phyloP scores from a whole-genome alignment of 1,140 invertebrate genomes.

The Halesus radiatus region DNA sequence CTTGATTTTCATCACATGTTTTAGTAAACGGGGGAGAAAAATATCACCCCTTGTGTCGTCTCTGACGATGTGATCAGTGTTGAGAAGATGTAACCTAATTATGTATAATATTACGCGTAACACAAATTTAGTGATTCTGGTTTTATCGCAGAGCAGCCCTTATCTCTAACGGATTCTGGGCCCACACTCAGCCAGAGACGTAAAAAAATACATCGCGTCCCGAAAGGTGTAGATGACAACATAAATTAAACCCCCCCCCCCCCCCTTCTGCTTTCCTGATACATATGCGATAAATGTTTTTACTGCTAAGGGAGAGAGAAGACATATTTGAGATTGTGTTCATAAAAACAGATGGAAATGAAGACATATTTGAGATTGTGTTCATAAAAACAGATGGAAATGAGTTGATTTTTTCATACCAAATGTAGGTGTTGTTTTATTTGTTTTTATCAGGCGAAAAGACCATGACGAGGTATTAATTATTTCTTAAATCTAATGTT shows the following conservation, averaged over 20 bases:
- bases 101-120: background rate
- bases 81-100: slow-evolving; percentile 4
- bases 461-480: no score
- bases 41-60: no score
- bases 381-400: no score
- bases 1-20: no score
- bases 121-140: background rate
- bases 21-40: no score
- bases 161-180: slow-evolving; percentile 16
- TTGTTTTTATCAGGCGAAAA: no score
- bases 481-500: no score
- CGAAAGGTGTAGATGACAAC: background rate
- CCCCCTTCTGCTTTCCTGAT: background rate
- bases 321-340: background rate
- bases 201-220: slow-evolving; percentile 6
- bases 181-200: background rate
- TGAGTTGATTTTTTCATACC: no score
- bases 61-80: background rate
- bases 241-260: background rate
- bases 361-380: no score
- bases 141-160: slow-evolving; percentile 15
- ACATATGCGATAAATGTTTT: slow-evolving; percentile 23
- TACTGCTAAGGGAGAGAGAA: background rate
- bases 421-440: no score
- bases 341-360: no score